These are phyloP conservation scores for Eupsilia transversa DNA, from an alignment of 2,888 invertebrate genomes.

Conservation along the genomic window DNA sequence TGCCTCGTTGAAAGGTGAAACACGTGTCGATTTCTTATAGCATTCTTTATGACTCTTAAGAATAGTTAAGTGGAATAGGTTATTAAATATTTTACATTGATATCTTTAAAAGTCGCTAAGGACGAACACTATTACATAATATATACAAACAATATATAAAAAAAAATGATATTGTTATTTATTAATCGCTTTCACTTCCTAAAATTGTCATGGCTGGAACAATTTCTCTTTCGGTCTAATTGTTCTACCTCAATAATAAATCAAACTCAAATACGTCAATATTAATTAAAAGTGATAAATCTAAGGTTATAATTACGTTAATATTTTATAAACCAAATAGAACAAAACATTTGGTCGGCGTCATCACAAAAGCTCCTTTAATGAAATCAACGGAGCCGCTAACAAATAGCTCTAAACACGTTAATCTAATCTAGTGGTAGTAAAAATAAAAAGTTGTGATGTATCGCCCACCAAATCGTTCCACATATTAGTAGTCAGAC, in stretches of 20 bases:
- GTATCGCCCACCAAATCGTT: conserved; percentile 70
- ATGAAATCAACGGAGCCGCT: conserved; percentile 82
- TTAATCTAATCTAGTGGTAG: conserved; percentile 82
- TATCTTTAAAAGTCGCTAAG: no score
- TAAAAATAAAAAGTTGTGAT: conserved; percentile 72
- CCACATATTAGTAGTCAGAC: conserved; percentile 65
- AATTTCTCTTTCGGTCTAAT: not conserved
- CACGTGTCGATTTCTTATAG: no score
- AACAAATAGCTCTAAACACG: conserved; percentile 81
- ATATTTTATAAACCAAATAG: conserved; percentile 66
- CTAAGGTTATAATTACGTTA: conserved; percentile 66
- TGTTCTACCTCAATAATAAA: conserved; percentile 44
- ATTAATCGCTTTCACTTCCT: not conserved
- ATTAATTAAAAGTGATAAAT: conserved; percentile 70
- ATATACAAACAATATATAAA: no score
- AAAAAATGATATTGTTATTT: not conserved
- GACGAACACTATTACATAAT: no score
- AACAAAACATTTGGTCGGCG: conserved; percentile 67
- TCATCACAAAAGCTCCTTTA: conserved; percentile 79
- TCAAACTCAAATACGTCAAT: conserved; percentile 58
- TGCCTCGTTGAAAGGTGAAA: no score
- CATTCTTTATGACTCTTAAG: no score
- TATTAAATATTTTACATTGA: no score
- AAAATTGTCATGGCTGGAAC: not conserved
- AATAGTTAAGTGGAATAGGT: no score